phyloP scores from a whole-genome alignment of 2,797 vertebrate species.

The Pogonophryne albipinna region DNA sequence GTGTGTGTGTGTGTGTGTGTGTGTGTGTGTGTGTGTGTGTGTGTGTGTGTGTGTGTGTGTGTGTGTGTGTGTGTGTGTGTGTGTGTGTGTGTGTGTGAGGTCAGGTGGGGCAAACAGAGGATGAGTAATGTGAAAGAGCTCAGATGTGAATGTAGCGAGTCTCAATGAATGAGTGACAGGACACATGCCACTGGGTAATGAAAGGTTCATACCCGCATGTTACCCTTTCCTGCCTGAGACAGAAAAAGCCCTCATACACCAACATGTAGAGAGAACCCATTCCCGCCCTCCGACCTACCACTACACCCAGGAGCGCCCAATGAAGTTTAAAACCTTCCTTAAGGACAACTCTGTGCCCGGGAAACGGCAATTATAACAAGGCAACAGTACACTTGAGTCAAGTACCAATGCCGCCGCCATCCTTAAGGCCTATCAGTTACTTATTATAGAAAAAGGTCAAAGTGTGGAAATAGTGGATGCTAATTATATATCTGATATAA shows the following conservation, averaged over 20 bases:
- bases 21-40: background rate
- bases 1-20: background rate
- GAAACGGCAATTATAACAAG: conserved; percentile 47
- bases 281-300: background rate
- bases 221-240: conserved; percentile 54
- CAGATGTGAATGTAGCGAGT: conserved; percentile 73
- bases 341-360: conserved; percentile 37
- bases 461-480: conserved; percentile 6
- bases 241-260: conserved; percentile 10
- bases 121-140: conserved; percentile 83
- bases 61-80: conserved; percentile 34
- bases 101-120: conserved; percentile 79
- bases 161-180: conserved; percentile 81
- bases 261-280: conserved; percentile 8
- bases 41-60: conserved; percentile 24
- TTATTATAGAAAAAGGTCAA: conserved; percentile 34
- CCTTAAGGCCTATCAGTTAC: conserved; percentile 24
- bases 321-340: conserved; percentile 64
- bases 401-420: conserved; percentile 32
- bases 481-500: conserved; percentile 14
- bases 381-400: conserved; percentile 35
- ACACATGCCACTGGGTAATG: conserved; percentile 80
- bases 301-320: conserved; percentile 19
- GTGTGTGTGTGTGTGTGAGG: conserved; percentile 42
- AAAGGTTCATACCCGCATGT: conserved; percentile 76